Conservation (phyloP, 1,140 invertebrate genomes). For the Diplogasteroides magnus region DNA sequence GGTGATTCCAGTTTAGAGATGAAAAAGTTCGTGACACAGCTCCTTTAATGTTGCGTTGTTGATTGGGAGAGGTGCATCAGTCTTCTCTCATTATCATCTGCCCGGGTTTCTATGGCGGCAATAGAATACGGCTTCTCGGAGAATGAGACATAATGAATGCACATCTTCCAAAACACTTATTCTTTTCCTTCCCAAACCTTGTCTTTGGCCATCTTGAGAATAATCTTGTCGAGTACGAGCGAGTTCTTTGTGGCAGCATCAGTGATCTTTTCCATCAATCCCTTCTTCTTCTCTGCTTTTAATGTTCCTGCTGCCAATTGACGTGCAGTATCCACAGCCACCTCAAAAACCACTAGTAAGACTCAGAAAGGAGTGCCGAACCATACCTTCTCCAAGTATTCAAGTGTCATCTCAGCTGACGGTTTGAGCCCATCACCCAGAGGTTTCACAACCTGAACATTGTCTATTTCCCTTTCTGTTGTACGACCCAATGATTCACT, state of each 20-base stretch:
- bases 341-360: too few relatives aligned
- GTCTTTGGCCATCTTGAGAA: conserved; percentile 80
- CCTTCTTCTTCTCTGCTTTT: conserved; percentile 65
- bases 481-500: neutral
- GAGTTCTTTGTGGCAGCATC: conserved; percentile 39
- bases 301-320: conserved; percentile 69
- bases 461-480: neutral
- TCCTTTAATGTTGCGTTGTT: too few relatives aligned
- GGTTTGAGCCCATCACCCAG: conserved; percentile 69
- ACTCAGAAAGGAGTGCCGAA: neutral
- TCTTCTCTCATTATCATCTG: too few relatives aligned
- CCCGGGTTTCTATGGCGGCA: too few relatives aligned
- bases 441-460: conserved; percentile 63
- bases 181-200: too few relatives aligned
- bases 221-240: conserved; percentile 73
- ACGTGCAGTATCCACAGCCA: conserved; percentile 77
- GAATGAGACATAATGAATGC: too few relatives aligned
- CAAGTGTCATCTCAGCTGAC: conserved; percentile 68
- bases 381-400: conserved; percentile 72
- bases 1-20: too few relatives aligned
- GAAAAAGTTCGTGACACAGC: too few relatives aligned
- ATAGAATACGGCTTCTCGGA: too few relatives aligned
- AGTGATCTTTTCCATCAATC: conserved; percentile 49
- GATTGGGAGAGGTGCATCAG: too few relatives aligned
- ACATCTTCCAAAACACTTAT: too few relatives aligned